These are phyloP conservation scores for Gallinago paraguaiae DNA, from an alignment of 2,113 vertebrate species.

Conservation along the genomic window DNA sequence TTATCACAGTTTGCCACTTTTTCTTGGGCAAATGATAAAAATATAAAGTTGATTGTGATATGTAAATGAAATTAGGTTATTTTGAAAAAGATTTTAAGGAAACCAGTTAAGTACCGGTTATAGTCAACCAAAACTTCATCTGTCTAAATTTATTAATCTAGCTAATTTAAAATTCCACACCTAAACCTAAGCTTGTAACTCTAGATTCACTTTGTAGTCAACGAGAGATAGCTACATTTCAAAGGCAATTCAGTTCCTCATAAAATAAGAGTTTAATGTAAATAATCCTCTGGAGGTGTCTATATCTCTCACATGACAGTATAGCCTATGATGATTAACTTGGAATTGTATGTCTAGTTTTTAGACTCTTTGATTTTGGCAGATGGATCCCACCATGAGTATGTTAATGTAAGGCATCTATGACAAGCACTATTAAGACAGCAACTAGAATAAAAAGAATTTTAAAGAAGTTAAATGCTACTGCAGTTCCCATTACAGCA, in stretches of 20 bases:
- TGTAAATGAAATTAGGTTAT: neutral
- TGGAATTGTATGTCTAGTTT: neutral
- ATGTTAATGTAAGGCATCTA: neutral
- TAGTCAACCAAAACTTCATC: neutral
- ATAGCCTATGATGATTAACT: neutral
- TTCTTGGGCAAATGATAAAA: neutral
- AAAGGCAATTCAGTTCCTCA: neutral
- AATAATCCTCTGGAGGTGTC: neutral
- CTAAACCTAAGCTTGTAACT: neutral
- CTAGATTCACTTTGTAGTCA: neutral
- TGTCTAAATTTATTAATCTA: neutral
- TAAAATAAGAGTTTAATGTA: neutral
- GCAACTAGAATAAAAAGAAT: neutral
- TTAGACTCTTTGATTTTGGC: neutral
- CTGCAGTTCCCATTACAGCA: neutral
- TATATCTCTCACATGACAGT: neutral
- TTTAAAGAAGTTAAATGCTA: neutral
- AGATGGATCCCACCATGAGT: neutral
- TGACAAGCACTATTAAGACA: slow-evolving; percentile 13
- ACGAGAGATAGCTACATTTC: neutral
- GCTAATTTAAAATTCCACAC: neutral
- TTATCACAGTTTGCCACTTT: neutral
- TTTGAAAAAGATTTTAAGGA: neutral
- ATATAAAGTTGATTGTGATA: neutral
- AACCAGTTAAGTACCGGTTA: neutral